Evolutionary conservation across 2,113 vertebrate species (phyloP).

Genomic region (Dipodomys ordii): DNA sequence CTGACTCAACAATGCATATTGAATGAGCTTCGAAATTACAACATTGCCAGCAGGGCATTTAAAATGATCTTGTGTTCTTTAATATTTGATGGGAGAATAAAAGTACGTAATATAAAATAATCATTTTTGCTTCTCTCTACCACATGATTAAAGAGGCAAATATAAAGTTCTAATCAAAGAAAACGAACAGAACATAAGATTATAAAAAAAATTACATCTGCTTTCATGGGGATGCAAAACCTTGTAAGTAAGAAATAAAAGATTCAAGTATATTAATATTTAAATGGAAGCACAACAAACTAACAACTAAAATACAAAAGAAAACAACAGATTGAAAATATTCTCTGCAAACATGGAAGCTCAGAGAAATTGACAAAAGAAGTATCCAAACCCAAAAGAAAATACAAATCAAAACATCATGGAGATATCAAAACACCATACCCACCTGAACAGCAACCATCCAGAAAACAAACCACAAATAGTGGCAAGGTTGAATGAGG

Average conservation of each 20-base stretch:
- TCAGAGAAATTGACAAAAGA: constrained; percentile 12
- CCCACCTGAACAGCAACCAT: no score
- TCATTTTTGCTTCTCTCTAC: not conserved
- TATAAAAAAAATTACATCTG: not conserved
- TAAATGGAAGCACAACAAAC: constrained; percentile 4
- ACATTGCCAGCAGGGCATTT: constrained; percentile 39
- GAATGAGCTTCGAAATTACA: constrained; percentile 57
- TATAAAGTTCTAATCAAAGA: constrained; percentile 44
- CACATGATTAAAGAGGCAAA: constrained; percentile 44
- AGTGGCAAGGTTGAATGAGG: no score
- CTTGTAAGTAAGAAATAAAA: constrained; percentile 30
- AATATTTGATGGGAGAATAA: constrained; percentile 56
- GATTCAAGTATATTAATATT: constrained; percentile 46
- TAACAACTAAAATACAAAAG: constrained; percentile 2
- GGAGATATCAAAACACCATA: no score
- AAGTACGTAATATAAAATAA: constrained; percentile 47
- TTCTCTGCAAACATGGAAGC: not conserved
- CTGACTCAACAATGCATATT: not conserved
- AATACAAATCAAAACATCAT: not conserved
- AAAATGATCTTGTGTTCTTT: constrained; percentile 34
- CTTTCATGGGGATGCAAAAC: constrained; percentile 15
- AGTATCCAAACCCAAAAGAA: not conserved
- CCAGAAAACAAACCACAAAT: no score
- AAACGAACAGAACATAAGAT: constrained; percentile 29
- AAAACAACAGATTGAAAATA: constrained; percentile 20